These are phyloP conservation scores for Leptura quadrifasciata DNA, from an alignment of 2,888 invertebrate genomes.

Conservation along the genomic window DNA sequence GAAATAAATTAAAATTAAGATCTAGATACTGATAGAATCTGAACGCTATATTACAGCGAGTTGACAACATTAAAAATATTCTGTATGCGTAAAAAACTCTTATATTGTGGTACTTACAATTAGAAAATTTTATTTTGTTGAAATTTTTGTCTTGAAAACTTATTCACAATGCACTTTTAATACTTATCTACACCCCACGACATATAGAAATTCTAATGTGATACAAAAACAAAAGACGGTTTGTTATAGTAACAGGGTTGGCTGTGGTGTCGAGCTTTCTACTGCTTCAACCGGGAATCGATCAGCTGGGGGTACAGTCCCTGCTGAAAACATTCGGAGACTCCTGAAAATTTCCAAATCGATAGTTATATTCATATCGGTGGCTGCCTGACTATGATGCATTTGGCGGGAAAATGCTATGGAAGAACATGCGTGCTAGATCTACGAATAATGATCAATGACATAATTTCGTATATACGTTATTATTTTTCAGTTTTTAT, in stretches of 20 bases:
- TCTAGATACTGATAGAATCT: too few species aligned
- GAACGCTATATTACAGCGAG: not conserved
- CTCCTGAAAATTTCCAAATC: slow-evolving; percentile 56
- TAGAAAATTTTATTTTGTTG: not conserved
- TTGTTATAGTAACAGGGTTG: slow-evolving; percentile 46
- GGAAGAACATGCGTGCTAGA: not conserved
- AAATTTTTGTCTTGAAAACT: not conserved
- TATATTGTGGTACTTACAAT: not conserved
- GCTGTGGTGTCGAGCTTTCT: slow-evolving; percentile 57
- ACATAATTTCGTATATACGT: too few species aligned
- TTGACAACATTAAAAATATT: slow-evolving; percentile 6
- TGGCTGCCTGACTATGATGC: slow-evolving; percentile 42
- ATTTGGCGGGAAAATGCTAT: slow-evolving; percentile 49
- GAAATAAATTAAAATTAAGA: too few species aligned
- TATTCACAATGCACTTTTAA: slow-evolving; percentile 21
- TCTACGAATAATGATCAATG: too few species aligned
- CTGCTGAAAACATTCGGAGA: slow-evolving; percentile 51
- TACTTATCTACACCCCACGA: not conserved
- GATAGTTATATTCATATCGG: slow-evolving; percentile 57
- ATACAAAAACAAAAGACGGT: slow-evolving; percentile 32
- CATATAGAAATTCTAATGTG: slow-evolving; percentile 24
- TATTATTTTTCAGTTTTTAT: not conserved
- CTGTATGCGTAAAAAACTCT: not conserved
- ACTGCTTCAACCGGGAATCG: slow-evolving; percentile 66
- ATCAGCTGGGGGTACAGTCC: slow-evolving; percentile 71